Evolutionary conservation across 2,888 invertebrate species (phyloP), one percentile per base, ranked within the genome.

Genomic region (Pristionchus japonicus): DNA sequence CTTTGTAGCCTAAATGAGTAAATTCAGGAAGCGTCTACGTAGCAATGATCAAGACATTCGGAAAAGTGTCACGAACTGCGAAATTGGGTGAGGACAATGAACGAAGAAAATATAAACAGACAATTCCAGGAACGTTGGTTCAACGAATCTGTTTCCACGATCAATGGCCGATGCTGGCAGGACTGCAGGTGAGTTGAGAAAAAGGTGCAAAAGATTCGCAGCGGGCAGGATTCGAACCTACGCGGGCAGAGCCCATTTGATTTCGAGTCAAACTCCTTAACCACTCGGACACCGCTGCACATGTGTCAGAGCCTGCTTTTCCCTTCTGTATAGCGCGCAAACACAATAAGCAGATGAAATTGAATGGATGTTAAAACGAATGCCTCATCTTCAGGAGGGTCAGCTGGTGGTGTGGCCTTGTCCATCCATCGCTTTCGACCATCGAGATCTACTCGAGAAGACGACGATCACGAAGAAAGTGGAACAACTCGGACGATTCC

Each of bases 371-470:
- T n/a, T 11, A 84, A 57, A 57, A n/a, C 13, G 20, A 64, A 34
- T 3, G 4, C 27, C 27, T 27, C 64, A 9, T 27, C n/a, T 77
- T 27, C 80, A 97, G 93, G 95, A 95, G 89, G 96, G 96, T 0
- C 96, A 96, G 92, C 95, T 97, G 84, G 96, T 96, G 47, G 96
- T 97, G 47, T 98, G 97, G 97, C 96, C 97, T 91, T 97, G 97
- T 93, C 97, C 97, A 0, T 96, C 96, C 86, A 96, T 96, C 82
- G 96, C 96, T 0, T 96, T 96, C 91, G 96, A 96, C 87, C 97
- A 97, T 95, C 96, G 96, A 86, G 96, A 96, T 7, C 95, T 97
- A 57, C 96, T 97, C 34, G 96, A 96, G 23, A 94, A 96, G 87
- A 96, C 96, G 3, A 92, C 95, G 49, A 94, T 95, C 88, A 95